phyloP scores from a whole-genome alignment of 1,140 invertebrate species.

The Neodiprion fabricii region DNA sequence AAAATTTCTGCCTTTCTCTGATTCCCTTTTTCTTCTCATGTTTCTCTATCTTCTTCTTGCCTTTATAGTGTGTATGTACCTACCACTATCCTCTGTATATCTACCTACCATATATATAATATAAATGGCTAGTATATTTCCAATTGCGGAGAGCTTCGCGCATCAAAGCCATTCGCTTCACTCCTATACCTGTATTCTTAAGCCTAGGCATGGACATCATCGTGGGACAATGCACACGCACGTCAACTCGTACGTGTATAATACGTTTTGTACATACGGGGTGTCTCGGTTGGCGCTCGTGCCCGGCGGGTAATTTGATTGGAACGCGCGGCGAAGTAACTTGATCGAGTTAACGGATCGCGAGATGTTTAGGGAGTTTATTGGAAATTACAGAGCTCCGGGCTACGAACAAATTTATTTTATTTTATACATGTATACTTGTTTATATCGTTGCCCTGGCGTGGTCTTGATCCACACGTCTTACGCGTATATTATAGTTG shows the following conservation, averaged over 20 bases:
- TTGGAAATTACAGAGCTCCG: conserved; percentile 4
- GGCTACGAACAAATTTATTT: background rate
- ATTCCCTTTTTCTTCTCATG: background rate
- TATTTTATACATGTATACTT: background rate
- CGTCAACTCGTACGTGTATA: background rate
- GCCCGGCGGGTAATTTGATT: background rate
- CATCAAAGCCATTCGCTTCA: background rate
- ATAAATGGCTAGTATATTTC: background rate
- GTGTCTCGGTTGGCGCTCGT: background rate
- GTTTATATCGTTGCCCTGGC: background rate
- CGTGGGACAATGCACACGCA: background rate
- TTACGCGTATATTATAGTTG: background rate
- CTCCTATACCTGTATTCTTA: background rate
- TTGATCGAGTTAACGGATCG: conserved; percentile 1
- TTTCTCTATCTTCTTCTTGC: too few relatives aligned
- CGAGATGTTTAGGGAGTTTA: background rate
- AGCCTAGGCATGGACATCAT: background rate
- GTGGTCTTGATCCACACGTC: background rate
- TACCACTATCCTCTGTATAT: too few relatives aligned
- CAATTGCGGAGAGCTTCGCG: background rate
- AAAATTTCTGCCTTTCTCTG: background rate
- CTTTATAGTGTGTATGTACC: too few relatives aligned
- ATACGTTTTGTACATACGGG: background rate
- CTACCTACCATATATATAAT: background rate
- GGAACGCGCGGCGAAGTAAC: background rate